A percentile compares a stretch with the other conserved stretches of the same genome.
phyloP scores from a whole-genome alignment of 2,888 invertebrate genomes.

The Synanthedon formicaeformis region DNA sequence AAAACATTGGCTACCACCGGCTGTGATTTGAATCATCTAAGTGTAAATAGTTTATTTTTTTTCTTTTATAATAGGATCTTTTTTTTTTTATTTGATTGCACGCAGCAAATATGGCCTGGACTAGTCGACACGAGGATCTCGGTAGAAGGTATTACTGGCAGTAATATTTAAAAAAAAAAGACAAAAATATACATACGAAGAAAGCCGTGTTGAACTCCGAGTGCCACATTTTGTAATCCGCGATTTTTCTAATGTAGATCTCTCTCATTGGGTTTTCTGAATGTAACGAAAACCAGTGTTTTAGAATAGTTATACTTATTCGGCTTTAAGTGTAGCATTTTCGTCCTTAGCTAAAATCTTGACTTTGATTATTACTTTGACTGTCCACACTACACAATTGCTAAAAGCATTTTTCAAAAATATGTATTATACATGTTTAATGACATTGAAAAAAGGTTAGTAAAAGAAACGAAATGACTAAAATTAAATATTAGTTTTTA shows the following conservation, averaged over 20 bases:
- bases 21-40: slow-evolving; percentile 63
- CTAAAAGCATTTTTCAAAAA: too few species aligned
- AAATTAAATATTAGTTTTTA: too few species aligned
- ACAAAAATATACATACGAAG: neutral
- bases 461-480: too few species aligned
- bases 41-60: slow-evolving; percentile 18
- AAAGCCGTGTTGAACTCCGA: slow-evolving; percentile 1
- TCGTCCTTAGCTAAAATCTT: neutral
- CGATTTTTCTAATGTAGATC: neutral
- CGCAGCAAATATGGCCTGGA: slow-evolving; percentile 70
- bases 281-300: neutral
- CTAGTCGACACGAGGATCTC: slow-evolving; percentile 73
- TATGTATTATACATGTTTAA: too few species aligned
- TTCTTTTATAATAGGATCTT: slow-evolving; percentile 36
- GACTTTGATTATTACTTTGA: too few species aligned
- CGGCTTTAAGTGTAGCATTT: neutral
- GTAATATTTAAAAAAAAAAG: slow-evolving; percentile 56
- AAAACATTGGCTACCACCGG: slow-evolving; percentile 49
- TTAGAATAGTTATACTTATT: neutral
- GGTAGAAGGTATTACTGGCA: slow-evolving; percentile 73
- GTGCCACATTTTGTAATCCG: slow-evolving; percentile 6
- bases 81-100: slow-evolving; percentile 53
- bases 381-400: too few species aligned
- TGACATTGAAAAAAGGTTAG: too few species aligned
- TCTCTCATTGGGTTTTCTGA: neutral